A percentile compares a stretch with the other conserved stretches of the same genome.
These are phyloP conservation scores for Euthynnus affinis DNA, from an alignment of 2,797 vertebrate genomes.

Conservation along the genomic window DNA sequence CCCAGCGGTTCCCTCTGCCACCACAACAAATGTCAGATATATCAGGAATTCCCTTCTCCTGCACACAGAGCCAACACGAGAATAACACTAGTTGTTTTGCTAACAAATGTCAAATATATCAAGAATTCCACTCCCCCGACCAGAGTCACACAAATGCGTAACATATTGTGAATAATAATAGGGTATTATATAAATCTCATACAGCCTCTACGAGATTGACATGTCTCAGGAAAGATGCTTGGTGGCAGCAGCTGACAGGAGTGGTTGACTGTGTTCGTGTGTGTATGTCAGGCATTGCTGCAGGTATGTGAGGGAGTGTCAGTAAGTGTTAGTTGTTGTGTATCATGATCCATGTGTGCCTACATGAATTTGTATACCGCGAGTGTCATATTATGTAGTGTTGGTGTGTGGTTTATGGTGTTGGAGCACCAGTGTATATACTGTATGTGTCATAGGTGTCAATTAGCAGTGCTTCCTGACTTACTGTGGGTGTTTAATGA, in stretches of 20 bases:
- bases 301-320: constrained; percentile 18
- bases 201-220: constrained; percentile 31
- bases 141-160: constrained; percentile 14
- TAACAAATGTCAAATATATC: constrained; percentile 59
- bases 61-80: constrained; percentile 28
- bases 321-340: background rate
- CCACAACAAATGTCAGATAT: constrained; percentile 59
- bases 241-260: background rate
- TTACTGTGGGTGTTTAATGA: background rate
- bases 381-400: background rate
- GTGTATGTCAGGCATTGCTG: constrained; percentile 9
- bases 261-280: constrained; percentile 12
- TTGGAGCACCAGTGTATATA: background rate
- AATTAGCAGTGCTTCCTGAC: background rate
- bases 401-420: constrained; percentile 1
- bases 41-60: constrained; percentile 42
- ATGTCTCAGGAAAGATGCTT: constrained; percentile 32
- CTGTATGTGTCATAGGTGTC: background rate
- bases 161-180: constrained; percentile 45
- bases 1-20: constrained; percentile 19
- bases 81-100: constrained; percentile 49
- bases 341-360: background rate
- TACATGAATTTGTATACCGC: background rate
- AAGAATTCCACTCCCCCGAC: constrained; percentile 43
- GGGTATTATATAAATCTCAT: constrained; percentile 41